Evolutionary conservation across 2,888 invertebrate genomes (phyloP).

Genomic region (Pocota personata): DNA sequence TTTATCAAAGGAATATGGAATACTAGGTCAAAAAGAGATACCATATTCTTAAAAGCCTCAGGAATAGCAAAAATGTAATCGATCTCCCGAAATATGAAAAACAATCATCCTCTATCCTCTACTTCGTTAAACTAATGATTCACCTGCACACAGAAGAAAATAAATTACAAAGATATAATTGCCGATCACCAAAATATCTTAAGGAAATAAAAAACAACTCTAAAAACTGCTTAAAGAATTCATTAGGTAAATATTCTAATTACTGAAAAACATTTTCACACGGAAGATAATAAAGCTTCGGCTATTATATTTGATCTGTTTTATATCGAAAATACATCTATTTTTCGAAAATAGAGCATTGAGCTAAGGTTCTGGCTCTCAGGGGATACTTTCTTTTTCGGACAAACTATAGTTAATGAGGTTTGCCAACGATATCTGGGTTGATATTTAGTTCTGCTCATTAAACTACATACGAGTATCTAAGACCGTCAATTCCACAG

Average conservation of each 20-base stretch:
- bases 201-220: not conserved
- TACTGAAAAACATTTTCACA: not conserved
- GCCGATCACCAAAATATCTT: not conserved
- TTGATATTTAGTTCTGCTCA: constrained; percentile 15
- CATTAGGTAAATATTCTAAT: not conserved
- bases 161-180: not conserved
- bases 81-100: not conserved
- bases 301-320: not conserved
- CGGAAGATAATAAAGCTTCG: not conserved
- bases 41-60: not conserved
- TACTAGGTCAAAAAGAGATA: not conserved
- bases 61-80: not conserved
- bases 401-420: not conserved
- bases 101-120: not conserved
- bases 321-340: not conserved
- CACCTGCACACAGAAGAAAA: not conserved
- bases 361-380: not conserved
- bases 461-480: constrained; percentile 1
- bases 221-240: not conserved
- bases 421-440: not conserved
- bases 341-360: not conserved
- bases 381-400: constrained; percentile 17
- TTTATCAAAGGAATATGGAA: not conserved
- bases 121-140: constrained; percentile 8
- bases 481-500: not conserved